Conservation (phyloP, 23 tunicate genomes). For the Clavelina lepadiformis region DNA sequence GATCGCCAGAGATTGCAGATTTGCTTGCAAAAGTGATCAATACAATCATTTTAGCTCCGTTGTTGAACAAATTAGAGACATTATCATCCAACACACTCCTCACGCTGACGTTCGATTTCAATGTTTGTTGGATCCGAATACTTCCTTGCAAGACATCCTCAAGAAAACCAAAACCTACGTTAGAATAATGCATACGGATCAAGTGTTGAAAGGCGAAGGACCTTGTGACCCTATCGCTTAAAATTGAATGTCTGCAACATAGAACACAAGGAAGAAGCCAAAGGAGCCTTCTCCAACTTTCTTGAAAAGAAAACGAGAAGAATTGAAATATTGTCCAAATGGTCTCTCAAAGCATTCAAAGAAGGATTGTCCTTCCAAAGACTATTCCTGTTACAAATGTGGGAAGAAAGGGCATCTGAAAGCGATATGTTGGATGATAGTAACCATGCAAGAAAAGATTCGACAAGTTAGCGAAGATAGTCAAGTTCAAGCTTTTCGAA, state of each 20-base stretch:
- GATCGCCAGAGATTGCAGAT: background rate
- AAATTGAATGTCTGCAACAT: too few species aligned
- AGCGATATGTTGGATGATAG: background rate
- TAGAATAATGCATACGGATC: background rate
- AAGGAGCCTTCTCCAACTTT: too few species aligned
- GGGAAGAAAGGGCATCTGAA: slow-evolving; percentile 2
- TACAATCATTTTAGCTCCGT: slow-evolving; percentile 8
- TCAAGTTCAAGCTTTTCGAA: too few species aligned
- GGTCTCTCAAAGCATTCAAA: background rate
- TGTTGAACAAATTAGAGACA: slow-evolving; percentile 12
- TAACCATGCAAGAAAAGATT: too few species aligned
- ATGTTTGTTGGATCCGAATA: slow-evolving; percentile 3
- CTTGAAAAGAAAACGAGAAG: too few species aligned
- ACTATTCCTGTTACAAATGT: slow-evolving; percentile 4
- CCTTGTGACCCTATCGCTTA: background rate
- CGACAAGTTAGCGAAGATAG: too few species aligned
- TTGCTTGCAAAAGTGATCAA: slow-evolving; percentile 13
- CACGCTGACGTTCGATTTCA: slow-evolving; percentile 9
- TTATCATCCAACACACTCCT: slow-evolving; percentile 10
- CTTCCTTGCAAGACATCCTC: slow-evolving; percentile 1
- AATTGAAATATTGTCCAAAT: slow-evolving; percentile 2
- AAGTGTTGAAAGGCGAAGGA: background rate
- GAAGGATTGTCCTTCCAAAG: background rate
- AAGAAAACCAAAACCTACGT: background rate
- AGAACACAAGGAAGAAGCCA: too few species aligned